A percentile compares a stretch with the other conserved stretches of the same genome.
Evolutionary conservation across 2,113 vertebrate species (phyloP).

Genomic region (Orthonyx spaldingii): DNA sequence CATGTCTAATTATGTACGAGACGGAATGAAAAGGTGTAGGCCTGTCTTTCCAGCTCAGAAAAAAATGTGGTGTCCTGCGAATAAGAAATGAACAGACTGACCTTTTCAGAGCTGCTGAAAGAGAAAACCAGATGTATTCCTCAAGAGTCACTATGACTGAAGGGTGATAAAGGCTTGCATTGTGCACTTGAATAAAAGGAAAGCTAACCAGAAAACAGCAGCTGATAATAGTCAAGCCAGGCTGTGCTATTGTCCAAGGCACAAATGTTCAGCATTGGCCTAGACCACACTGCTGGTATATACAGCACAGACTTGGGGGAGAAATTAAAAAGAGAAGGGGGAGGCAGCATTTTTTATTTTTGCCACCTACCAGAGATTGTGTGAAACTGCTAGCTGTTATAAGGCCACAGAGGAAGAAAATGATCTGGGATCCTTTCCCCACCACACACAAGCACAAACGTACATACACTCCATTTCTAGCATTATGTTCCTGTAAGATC

Average conservation of each 20-base stretch:
- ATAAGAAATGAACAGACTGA: conserved; percentile 84
- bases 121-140: conserved; percentile 85
- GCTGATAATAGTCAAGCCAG: conserved; percentile 82
- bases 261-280: conserved; percentile 80
- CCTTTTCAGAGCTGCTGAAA: conserved; percentile 83
- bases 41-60: conserved; percentile 78
- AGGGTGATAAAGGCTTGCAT: conserved; percentile 79
- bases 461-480: conserved; percentile 18
- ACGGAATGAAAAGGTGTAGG: conserved; percentile 77
- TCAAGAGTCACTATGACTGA: conserved; percentile 85
- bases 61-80: conserved; percentile 73
- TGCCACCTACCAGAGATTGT: conserved; percentile 66
- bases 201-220: conserved; percentile 84
- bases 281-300: conserved; percentile 80
- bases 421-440: conserved; percentile 7
- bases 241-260: conserved; percentile 80
- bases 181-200: conserved; percentile 80
- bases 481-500: conserved; percentile 43
- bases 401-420: conserved; percentile 50
- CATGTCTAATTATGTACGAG: conserved; percentile 77
- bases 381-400: conserved; percentile 67
- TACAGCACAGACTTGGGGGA: conserved; percentile 55
- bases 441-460: conserved; percentile 14
- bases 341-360: conserved; percentile 41
- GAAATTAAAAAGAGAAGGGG: background rate